Evolutionary conservation across 1,140 invertebrate genomes (phyloP), one percentile per base, ranked within the genome.

Genomic region (Hylaeus volcanicus): DNA sequence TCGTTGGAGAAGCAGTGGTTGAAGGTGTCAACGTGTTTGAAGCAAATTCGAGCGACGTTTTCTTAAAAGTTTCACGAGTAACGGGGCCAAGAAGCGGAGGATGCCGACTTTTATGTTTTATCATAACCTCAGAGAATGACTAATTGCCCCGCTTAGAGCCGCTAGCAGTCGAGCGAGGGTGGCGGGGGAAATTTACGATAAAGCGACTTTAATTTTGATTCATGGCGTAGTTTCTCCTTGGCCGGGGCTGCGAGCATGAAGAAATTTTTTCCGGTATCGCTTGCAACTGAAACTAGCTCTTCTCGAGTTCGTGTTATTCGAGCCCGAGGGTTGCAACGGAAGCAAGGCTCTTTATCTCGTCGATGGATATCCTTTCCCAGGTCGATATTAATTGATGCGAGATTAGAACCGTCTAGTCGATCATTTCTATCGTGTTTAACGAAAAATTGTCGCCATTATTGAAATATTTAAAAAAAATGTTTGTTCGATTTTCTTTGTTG

Each of bases 171-270:
- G 55, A 69, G 81, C 80, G 74, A 74, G 76, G 75, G 79, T 64
- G 82, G 82, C 85, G 86, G 77, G 71, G 81, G 75, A 80, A 91
- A 89, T 88, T 89, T 88, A 88, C 85, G 83, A 71, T 88, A 84
- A 89, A 88, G 84, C 86, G 87, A 90, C 82, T 92, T 92, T 91
- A 91, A 91, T 90, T 90, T 90, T 92, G 89, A 92, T 91, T 91
- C 88, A 90, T 88, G 83, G 81, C 79, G 43, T 76, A 87, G 79
- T 83, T 84, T 84, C 75, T 78, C 56, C 55, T 3, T 26, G 39
- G 63, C 53, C 53, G 26, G 5, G 26, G 51, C 69, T 41, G 5
- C 39, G 43, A 74, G 58, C 55, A 43, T 5, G 45, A 55, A 69
- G 55, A 81, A 43, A 64, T 76, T 78, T 66, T 56, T 74, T 53